Conservation (phyloP, 2,113 vertebrate species). For the Numenius arquata region DNA sequence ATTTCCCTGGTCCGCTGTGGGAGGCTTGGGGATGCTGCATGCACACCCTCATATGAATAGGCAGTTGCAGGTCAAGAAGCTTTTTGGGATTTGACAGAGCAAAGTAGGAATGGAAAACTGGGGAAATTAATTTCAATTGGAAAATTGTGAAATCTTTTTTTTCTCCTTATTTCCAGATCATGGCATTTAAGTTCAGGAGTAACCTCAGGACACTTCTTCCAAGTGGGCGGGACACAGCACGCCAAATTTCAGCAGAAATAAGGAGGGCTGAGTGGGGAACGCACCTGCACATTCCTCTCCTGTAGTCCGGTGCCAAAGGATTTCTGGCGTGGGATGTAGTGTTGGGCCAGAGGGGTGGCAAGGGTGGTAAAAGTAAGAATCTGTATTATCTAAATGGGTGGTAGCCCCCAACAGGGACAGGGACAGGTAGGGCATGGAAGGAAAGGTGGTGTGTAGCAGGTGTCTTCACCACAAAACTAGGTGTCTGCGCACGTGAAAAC, state of each 20-base stretch:
- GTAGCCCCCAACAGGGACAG: not conserved
- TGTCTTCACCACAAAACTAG: not conserved
- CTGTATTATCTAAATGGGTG: not conserved
- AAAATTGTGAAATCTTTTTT: not conserved
- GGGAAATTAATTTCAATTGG: not conserved
- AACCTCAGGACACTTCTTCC: constrained; percentile 9
- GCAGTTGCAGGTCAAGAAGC: not conserved
- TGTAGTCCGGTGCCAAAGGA: not conserved
- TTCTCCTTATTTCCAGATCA: not conserved
- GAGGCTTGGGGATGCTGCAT: not conserved
- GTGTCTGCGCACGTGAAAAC: not conserved
- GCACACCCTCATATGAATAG: not conserved
- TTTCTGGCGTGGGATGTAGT: not conserved
- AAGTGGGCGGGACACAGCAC: not conserved
- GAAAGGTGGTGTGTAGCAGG: accelerated
- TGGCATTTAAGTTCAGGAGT: not conserved
- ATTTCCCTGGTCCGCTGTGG: not conserved
- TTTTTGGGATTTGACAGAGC: not conserved
- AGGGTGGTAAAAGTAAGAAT: not conserved
- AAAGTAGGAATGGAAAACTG: not conserved
- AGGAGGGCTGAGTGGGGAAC: not conserved
- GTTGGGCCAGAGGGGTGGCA: not conserved
- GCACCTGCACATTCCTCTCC: not conserved
- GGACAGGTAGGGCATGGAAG: not conserved
- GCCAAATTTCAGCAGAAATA: not conserved